Conservation (phyloP, 2,113 vertebrate genomes). For the Galemys pyrenaicus region DNA sequence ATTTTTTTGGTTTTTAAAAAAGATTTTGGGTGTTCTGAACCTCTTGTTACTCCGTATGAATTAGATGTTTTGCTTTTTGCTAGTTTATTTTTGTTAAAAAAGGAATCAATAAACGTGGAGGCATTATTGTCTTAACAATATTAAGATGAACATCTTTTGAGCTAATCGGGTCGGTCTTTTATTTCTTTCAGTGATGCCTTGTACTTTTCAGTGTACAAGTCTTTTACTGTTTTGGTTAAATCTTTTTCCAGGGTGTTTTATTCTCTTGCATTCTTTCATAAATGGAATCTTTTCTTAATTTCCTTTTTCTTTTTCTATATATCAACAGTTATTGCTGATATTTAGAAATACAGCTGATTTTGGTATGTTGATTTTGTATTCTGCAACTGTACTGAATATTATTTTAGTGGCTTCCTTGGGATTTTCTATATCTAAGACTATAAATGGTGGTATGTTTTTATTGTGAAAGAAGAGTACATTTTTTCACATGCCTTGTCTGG, state of each 20-base stretch:
- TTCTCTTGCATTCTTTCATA: not conserved
- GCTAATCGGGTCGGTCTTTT: not conserved
- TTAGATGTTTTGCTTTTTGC: not conserved
- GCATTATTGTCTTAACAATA: not conserved
- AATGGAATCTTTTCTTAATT: not conserved
- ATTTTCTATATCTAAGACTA: not conserved
- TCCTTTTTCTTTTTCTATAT: too few species aligned
- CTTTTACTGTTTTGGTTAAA: not conserved
- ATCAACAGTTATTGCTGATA: not conserved
- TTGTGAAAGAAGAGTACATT: not conserved
- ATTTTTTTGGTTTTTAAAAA: not conserved
- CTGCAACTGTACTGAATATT: too few species aligned
- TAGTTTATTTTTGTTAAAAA: not conserved
- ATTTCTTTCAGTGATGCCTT: not conserved
- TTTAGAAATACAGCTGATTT: not conserved
- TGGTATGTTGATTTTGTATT: too few species aligned
- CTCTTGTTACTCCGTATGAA: not conserved
- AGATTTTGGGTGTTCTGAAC: not conserved
- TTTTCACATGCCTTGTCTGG: not conserved
- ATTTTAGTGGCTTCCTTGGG: not conserved
- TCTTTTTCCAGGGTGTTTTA: not conserved
- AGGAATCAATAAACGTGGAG: not conserved
- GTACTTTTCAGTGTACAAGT: not conserved
- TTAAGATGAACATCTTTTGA: not conserved
- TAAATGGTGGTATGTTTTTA: not conserved